These are phyloP conservation scores for Bombus waltoni DNA, from an alignment of 1,140 invertebrate species.

Conservation along the genomic window DNA sequence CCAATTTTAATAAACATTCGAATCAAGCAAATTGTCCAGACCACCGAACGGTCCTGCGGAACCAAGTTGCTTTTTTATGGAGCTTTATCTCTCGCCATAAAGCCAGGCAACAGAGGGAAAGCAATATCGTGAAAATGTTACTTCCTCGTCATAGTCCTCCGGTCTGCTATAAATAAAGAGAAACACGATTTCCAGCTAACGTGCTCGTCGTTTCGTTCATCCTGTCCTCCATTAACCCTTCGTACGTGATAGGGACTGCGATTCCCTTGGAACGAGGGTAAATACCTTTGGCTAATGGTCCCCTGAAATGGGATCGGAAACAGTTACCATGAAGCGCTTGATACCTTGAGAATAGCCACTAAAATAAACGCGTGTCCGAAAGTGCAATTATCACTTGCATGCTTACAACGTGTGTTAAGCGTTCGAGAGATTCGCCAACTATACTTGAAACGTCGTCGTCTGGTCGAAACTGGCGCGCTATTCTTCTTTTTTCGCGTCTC, in stretches of 20 bases:
- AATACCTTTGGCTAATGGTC: constrained; percentile 53
- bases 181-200: constrained; percentile 50
- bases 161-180: constrained; percentile 54
- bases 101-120: constrained; percentile 25
- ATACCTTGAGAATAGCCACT: constrained; percentile 23
- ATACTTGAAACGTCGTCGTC: too few relatives aligned
- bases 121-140: constrained; percentile 30
- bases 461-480: not conserved
- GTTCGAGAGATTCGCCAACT: not conserved
- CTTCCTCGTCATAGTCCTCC: constrained; percentile 13
- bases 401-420: not conserved
- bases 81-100: constrained; percentile 46
- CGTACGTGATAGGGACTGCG: constrained; percentile 54
- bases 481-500: too few relatives aligned
- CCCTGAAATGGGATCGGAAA: constrained; percentile 35
- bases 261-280: constrained; percentile 38
- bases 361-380: constrained; percentile 31
- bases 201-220: constrained; percentile 45
- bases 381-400: constrained; percentile 38
- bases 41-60: not conserved
- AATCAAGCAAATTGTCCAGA: constrained; percentile 14
- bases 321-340: constrained; percentile 31
- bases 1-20: constrained; percentile 6
- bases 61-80: constrained; percentile 23
- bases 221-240: constrained; percentile 54